Base-by-base conservation (phyloP, 1,140 invertebrate genomes). In the Zaprionus inermis region DNA sequence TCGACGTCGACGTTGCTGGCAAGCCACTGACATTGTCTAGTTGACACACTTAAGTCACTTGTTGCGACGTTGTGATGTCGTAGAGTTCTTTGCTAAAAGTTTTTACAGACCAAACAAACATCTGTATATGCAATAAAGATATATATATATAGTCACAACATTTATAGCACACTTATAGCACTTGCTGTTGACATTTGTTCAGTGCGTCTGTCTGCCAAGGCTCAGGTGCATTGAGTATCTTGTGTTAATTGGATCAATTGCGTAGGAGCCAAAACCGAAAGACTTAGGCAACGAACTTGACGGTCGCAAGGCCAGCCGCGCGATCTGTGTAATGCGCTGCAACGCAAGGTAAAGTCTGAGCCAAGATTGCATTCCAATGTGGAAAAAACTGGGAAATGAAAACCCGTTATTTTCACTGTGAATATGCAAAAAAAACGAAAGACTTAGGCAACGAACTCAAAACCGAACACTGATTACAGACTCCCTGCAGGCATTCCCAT, bases 31-130 rank as follows among this genome's bases (percentile, higher is more conserved):
- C 83, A 88, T 88, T 88, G 83, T 88, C 80, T 89, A 80, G 80
- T 88, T 88, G 83, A 88, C 83, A 88, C 80, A 88, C 83, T 88
- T 88, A 89, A 89, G 83, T 80, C 80, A 89, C 79, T 82, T 88
- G 88, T 76, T 72, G 67, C 70, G 52, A 72, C 70, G 61, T 61
- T 54, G 55, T 34, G 66, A 54, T 51, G 64, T 46, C 57, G 78
- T 69, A 78, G 79, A 86, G 76, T 83, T 89, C 80, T 84, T 44
- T 74, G 82, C 56, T 86, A 65, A 76, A 82, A 79, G 71, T 76
- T 86, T 28, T 28, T 58, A 49, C 71, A 74, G 74, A 49, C 24
- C 51, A 36, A 57, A 34, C 20, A 56, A 44, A 73, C 44, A 49
- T 44, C 38, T 44, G 36, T 41, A 41, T 41, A 41, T n/a, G 2